Evolutionary conservation across 2,888 invertebrate genomes (phyloP).

Genomic region (Tribolium freemani): DNA sequence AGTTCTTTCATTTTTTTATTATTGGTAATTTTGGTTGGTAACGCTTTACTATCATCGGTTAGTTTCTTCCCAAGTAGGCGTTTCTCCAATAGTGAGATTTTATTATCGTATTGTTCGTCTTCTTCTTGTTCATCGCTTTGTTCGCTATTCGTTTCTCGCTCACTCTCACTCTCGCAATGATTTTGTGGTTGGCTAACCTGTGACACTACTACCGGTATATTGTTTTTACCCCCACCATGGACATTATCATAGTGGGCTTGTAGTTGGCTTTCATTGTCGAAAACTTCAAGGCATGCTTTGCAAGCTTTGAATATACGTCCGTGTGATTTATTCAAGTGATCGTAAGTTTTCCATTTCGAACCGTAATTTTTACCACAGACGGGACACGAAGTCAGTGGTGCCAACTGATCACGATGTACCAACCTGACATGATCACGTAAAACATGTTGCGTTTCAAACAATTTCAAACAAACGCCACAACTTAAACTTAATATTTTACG

Average conservation of each 20-base stretch:
- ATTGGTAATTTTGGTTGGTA: constrained; percentile 16
- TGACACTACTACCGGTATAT: neutral
- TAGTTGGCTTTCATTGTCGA: constrained; percentile 70
- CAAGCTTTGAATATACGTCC: constrained; percentile 73
- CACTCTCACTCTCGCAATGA: constrained; percentile 46
- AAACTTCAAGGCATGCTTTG: constrained; percentile 73
- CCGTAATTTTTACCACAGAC: constrained; percentile 75
- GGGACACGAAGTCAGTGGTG: constrained; percentile 71
- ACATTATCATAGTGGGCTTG: constrained; percentile 68
- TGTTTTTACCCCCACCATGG: constrained; percentile 55
- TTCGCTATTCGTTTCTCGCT: constrained; percentile 41
- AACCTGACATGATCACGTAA: constrained; percentile 72
- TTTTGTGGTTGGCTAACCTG: constrained; percentile 5
- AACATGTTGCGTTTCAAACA: constrained; percentile 71
- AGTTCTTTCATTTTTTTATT: constrained; percentile 32
- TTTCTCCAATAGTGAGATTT: constrained; percentile 62
- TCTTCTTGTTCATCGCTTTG: constrained; percentile 47
- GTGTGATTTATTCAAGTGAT: constrained; percentile 74
- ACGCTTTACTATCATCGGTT: constrained; percentile 42
- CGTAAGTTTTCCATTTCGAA: constrained; percentile 73
- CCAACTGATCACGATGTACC: constrained; percentile 69
- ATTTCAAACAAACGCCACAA: constrained; percentile 72
- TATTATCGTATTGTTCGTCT: constrained; percentile 50
- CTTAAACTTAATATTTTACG: constrained; percentile 71
- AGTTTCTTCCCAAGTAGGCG: constrained; percentile 59